These are phyloP conservation scores for Panulirus ornatus DNA, from an alignment of 1,140 invertebrate species.

Conservation along the genomic window DNA sequence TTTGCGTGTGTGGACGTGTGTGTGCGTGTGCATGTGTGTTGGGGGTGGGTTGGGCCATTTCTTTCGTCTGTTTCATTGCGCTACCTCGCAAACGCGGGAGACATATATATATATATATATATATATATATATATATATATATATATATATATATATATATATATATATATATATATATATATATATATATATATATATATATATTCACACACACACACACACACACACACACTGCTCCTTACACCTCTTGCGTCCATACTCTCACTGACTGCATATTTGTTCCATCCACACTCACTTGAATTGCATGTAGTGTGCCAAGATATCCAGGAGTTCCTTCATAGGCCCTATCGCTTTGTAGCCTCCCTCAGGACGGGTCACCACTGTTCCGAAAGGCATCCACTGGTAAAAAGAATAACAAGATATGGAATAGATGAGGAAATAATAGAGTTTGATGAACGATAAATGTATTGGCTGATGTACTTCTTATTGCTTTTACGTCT, in stretches of 20 bases:
- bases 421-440: too few relatives aligned
- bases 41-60: too few relatives aligned
- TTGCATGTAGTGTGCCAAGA: background rate
- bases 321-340: background rate
- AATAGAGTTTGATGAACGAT: too few relatives aligned
- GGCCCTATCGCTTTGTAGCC: background rate
- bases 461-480: too few relatives aligned
- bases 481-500: too few relatives aligned
- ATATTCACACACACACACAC: conserved; percentile 21
- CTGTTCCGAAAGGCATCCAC: background rate
- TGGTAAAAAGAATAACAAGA: too few relatives aligned
- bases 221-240: background rate
- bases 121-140: conserved; percentile 38
- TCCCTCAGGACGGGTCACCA: background rate
- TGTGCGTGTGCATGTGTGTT: too few relatives aligned
- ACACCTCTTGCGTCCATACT: background rate
- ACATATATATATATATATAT: conserved; percentile 29
- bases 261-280: background rate
- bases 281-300: background rate
- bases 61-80: too few relatives aligned
- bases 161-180: conserved; percentile 41
- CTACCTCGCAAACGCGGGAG: too few relatives aligned
- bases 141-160: conserved; percentile 27
- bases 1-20: too few relatives aligned
- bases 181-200: conserved; percentile 41